Evolutionary conservation across 2,888 invertebrate species (phyloP).

Genomic region (Nomada hirtipes): DNA sequence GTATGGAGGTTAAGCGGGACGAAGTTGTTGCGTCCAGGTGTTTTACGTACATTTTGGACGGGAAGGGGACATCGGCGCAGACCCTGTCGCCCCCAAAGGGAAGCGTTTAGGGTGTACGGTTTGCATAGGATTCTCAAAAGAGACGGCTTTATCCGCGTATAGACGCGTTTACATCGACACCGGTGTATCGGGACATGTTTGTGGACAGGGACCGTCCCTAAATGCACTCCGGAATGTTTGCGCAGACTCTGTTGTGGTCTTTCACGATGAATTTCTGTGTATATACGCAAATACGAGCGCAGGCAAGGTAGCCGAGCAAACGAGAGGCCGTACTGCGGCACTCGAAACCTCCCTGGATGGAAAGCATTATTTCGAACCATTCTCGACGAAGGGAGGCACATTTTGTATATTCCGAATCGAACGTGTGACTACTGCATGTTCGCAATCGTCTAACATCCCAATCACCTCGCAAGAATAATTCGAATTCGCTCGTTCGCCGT

Average conservation of each 20-base stretch:
- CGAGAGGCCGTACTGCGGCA: not conserved
- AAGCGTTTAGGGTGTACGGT: constrained; percentile 37
- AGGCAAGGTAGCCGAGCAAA: constrained; percentile 33
- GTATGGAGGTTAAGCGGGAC: not conserved
- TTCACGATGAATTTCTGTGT: constrained; percentile 64
- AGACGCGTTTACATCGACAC: constrained; percentile 48
- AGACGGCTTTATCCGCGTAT: constrained; percentile 59
- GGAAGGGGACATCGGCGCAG: constrained; percentile 36
- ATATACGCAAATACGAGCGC: constrained; percentile 63
- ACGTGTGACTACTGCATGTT: not conserved
- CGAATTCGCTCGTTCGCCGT: constrained; percentile 1
- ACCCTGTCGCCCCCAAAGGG: not conserved
- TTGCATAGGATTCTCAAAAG: constrained; percentile 66
- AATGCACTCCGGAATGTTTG: constrained; percentile 66
- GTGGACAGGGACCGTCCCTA: constrained; percentile 56
- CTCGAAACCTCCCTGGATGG: constrained; percentile 3
- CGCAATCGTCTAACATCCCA: not conserved
- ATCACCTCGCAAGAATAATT: constrained; percentile 26
- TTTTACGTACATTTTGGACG: constrained; percentile 27
- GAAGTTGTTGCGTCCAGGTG: constrained; percentile 44
- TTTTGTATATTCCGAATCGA: constrained; percentile 6
- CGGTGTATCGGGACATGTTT: constrained; percentile 58
- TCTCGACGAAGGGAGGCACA: not conserved
- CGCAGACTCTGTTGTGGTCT: constrained; percentile 60
- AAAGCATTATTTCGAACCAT: constrained; percentile 6